These are phyloP conservation scores for Acanthisitta chloris DNA, from an alignment of 2,113 vertebrate genomes.

Conservation along the genomic window DNA sequence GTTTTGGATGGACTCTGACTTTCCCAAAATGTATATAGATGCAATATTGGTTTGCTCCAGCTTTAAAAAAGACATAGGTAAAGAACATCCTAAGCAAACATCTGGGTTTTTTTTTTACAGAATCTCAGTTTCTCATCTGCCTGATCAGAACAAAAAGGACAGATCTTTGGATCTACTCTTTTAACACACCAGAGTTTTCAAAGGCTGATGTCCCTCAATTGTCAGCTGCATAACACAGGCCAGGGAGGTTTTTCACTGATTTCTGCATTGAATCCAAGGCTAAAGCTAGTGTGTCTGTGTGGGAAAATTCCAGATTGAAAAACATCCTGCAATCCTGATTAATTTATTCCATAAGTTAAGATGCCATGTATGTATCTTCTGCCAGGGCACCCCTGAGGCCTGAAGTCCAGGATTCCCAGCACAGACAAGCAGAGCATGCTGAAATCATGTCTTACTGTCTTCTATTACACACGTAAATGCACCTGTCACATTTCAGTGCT, in stretches of 20 bases:
- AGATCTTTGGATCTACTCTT: neutral
- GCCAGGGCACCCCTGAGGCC: neutral
- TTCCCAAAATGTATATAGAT: neutral
- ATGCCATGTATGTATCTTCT: neutral
- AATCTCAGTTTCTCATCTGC: neutral
- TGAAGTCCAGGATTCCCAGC: neutral
- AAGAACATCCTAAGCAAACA: neutral
- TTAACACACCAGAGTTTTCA: neutral
- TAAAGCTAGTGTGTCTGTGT: neutral
- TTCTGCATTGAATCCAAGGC: neutral
- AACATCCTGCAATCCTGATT: neutral
- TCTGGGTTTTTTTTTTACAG: neutral
- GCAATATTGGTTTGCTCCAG: neutral
- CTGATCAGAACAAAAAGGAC: neutral
- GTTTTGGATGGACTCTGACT: neutral
- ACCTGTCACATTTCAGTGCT: neutral
- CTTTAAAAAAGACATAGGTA: no score
- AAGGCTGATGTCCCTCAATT: neutral
- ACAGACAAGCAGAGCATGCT: neutral
- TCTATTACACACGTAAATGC: accelerated
- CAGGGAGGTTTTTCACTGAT: neutral
- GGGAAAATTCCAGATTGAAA: neutral
- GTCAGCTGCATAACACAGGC: neutral
- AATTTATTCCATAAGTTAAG: neutral
- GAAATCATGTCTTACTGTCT: neutral